phyloP scores from a whole-genome alignment of 2,113 vertebrate genomes.

The Halcyon malimbica region DNA sequence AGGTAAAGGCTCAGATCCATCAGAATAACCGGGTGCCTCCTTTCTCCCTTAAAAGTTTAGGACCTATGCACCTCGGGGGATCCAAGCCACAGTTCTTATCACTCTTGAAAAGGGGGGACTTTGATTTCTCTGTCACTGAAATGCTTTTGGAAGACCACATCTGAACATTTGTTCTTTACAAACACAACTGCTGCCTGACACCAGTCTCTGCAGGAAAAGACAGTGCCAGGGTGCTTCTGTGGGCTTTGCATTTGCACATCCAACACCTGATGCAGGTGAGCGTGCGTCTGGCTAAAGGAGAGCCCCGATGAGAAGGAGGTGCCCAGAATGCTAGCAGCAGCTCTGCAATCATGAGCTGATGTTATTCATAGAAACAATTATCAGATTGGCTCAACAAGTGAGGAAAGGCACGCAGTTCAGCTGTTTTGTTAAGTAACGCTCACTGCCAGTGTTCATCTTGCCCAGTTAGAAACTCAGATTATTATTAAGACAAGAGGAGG shows the following conservation, averaged over 20 bases:
- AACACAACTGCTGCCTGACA: not conserved
- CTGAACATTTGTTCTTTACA: not conserved
- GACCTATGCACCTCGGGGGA: rapidly evolving
- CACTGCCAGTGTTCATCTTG: not conserved
- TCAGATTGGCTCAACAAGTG: not conserved
- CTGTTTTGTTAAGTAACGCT: not conserved
- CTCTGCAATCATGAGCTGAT: not conserved
- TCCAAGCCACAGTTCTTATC: not conserved
- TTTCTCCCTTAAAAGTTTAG: not conserved
- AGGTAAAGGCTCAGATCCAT: not conserved
- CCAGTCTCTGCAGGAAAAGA: not conserved
- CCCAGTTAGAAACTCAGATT: not conserved
- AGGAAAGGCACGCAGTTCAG: not conserved
- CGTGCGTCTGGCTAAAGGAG: rapidly evolving
- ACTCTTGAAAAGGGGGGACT: not conserved
- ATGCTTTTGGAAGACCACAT: not conserved
- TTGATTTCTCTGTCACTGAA: not conserved
- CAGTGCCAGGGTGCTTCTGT: rapidly evolving
- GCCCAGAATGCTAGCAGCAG: not conserved
- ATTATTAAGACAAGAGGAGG: not conserved
- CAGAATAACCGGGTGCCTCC: not conserved
- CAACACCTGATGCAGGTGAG: not conserved
- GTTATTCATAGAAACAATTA: not conserved
- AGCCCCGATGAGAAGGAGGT: not conserved
- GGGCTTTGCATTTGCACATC: not conserved